Base-by-base conservation (phyloP, 2,113 vertebrate species). In the Clinocottus analis region DNA sequence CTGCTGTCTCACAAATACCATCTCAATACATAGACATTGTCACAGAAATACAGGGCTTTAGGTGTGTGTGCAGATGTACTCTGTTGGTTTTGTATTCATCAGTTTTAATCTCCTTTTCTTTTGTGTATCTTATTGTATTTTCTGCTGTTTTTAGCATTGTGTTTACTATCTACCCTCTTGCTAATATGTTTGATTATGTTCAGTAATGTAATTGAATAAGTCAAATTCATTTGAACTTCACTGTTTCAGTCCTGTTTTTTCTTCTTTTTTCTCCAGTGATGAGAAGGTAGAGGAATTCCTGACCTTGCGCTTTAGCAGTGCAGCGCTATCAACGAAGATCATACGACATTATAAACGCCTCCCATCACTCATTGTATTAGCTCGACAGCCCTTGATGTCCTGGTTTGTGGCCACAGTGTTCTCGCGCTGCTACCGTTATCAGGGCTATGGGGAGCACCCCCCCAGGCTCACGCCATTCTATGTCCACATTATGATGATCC, bases 41-140 rank as follows among this genome's bases (percentile, higher is more conserved):
- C n/a, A 91, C 90, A 5, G 93, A 94, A 79, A 66, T 95, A 9
- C 90, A 91, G 23, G 94, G 94, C 16, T 94, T 93, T 4, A 90
- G 79, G 92, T 92, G 41, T 82, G 87, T 85, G 9, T 33, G 4
- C 23, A n/a, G 29, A 10, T 74, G 25, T 12, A 14, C 37, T 56
- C 7, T 66, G 23, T 45, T 2, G 37, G 14, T 49, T 13, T 19
- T 1, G 43, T 17, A 1, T 66, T 17, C 37, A 7, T 27, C 16
- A 2, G 21, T 45, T 9, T 33, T 12, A 10, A 21, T 51, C 41
- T 61, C 12, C 19, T 9, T 39, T 39, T 51, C 9, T 23, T 41
- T 64, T 25, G 16, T 29, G 3, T 23, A 13, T 43, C 11, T 75
- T 41, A 17, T 27, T 55, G 1, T 19, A 5, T 61, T 35, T 68